Base-by-base conservation (phyloP, 2,797 vertebrate genomes). In the Loriculus beryllinus region DNA sequence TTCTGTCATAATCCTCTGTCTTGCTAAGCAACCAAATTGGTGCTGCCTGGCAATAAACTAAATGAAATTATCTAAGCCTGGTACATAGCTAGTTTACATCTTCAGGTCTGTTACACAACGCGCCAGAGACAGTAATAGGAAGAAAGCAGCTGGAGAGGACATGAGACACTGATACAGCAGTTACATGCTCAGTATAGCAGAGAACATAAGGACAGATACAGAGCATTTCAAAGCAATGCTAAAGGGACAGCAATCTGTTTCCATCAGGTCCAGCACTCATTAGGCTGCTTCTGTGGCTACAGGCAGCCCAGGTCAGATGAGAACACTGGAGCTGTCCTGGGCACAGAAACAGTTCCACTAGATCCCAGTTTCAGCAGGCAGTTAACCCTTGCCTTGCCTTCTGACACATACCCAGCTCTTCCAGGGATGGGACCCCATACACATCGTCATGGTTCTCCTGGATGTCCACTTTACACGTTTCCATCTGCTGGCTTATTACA, bases 371-470 rank as follows among this genome's bases (percentile, higher is more conserved):
- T 43, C 67, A 78, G 62, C 43, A 75, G 19, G 23, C 31, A 81
- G 28, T 79, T 64, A 86, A 57, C 39, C 47, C 39, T 83, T 74
- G 52, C 56, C 54, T 79, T 90, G 9, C 23, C 40, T 56, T 42
- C 60, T 21, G 4, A 45, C 51, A 95, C 97, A 11, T 95, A 99
- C 99, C 99, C 33, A 99, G 98, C 90, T 99, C 99, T 96, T 99
- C 98, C 90, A 99, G 97, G 15, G 99, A 99, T 6, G 99, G 99
- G 71, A 99, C 99, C 7, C 99, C 98, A 52, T 99, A 99, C 15
- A 98, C 97, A 40, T 99, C 98, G 0, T 99, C 98, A 0, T 99
- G 99, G 96, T 98, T 98, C 80, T 98, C 98, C 14, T 98, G 97
- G 92, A 99, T 98, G 76, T 98, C 98, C 2, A 98, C 98, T 86